Percentiles rank a stretch among this genome's conserved stretches.
Evolutionary conservation across 1,140 invertebrate genomes (phyloP).

Genomic region (Paraescarpia echinospica): DNA sequence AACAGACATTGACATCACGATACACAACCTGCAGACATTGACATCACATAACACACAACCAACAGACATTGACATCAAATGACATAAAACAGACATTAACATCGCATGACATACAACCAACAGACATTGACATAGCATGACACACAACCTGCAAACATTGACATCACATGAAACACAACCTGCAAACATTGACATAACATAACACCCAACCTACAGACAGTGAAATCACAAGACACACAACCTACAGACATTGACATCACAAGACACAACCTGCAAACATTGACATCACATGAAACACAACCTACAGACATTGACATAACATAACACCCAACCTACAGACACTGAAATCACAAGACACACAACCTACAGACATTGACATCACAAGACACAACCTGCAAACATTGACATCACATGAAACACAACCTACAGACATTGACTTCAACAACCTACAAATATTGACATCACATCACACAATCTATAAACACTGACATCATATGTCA

Average conservation of each 20-base stretch:
- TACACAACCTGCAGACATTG: too few relatives aligned
- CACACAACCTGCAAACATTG: too few relatives aligned
- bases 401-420: too few relatives aligned
- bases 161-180: too few relatives aligned
- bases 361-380: constrained; percentile 38
- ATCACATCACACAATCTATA: constrained; percentile 50
- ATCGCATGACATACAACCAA: neutral
- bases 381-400: neutral
- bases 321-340: too few relatives aligned
- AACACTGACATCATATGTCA: constrained; percentile 51
- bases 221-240: constrained; percentile 56
- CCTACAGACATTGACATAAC: too few relatives aligned
- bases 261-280: neutral
- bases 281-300: too few relatives aligned
- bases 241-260: constrained; percentile 34
- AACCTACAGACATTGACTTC: too few relatives aligned
- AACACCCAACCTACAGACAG: too few relatives aligned
- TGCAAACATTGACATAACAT: too few relatives aligned
- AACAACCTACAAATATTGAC: constrained; percentile 57
- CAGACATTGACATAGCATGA: too few relatives aligned
- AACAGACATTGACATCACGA: too few relatives aligned
- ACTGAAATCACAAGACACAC: constrained; percentile 57
- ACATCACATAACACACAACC: constrained; percentile 26
- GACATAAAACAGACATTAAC: constrained; percentile 46
- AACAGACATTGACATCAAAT: constrained; percentile 57